phyloP scores from a whole-genome alignment of 1,140 invertebrate genomes.

The Apolygus lucorum region DNA sequence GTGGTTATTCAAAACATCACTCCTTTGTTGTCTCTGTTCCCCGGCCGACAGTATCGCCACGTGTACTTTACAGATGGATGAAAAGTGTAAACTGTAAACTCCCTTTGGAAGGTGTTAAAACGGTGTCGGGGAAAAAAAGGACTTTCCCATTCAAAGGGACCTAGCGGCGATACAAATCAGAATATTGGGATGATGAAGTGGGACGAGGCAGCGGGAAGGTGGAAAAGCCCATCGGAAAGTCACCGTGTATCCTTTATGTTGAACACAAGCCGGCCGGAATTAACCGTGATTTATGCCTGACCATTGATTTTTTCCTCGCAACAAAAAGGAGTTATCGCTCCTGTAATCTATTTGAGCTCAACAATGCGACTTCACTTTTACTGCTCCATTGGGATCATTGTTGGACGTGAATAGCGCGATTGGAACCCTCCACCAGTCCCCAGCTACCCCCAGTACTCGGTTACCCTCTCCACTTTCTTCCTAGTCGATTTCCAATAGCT shows the following conservation, averaged over 20 bases:
- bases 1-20: too few relatives aligned
- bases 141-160: not conserved
- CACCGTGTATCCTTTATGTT: constrained; percentile 11
- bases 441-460: not conserved
- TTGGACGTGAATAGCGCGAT: not conserved
- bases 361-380: constrained; percentile 16
- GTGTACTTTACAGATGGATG: too few relatives aligned
- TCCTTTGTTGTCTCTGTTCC: too few relatives aligned
- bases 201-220: not conserved
- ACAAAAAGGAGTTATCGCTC: constrained; percentile 11
- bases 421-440: not conserved
- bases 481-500: not conserved
- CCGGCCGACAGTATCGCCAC: too few relatives aligned
- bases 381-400: constrained; percentile 16
- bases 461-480: not conserved
- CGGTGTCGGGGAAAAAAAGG: too few relatives aligned
- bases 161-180: constrained; percentile 4
- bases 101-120: too few relatives aligned
- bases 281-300: constrained; percentile 4
- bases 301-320: constrained; percentile 1
- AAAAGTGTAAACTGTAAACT: too few relatives aligned
- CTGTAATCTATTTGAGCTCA: constrained; percentile 15
- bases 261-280: constrained; percentile 4
- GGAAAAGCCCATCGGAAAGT: not conserved
- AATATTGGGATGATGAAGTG: not conserved